Evolutionary conservation across 2,113 vertebrate genomes (phyloP).

Genomic region (Ceratotherium simum): DNA sequence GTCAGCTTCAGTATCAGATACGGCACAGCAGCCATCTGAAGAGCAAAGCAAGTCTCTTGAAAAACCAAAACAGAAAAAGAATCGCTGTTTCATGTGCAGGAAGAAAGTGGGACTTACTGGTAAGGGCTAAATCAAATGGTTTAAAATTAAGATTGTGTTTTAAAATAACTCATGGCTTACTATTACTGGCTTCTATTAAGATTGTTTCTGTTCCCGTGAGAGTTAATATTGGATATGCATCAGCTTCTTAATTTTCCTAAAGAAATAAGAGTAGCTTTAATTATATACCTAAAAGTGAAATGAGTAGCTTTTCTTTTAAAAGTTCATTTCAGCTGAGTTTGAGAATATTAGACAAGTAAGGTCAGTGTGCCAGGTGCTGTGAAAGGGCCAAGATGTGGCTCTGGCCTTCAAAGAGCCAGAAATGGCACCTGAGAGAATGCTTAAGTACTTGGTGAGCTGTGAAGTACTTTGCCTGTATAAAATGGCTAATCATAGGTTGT

Average conservation of each 20-base stretch:
- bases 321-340: neutral
- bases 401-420: neutral
- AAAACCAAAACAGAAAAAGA: constrained; percentile 93
- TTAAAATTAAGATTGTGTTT: neutral
- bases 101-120: constrained; percentile 96
- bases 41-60: constrained; percentile 89
- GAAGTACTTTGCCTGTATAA: neutral
- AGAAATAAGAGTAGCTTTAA: constrained; percentile 29
- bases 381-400: neutral
- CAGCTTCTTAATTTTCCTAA: neutral
- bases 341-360: neutral
- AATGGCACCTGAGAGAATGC: neutral
- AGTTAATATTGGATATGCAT: neutral
- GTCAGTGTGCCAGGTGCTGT: neutral
- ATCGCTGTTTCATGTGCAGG: constrained; percentile 94
- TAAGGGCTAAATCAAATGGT: constrained; percentile 78
- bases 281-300: neutral
- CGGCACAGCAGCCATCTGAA: constrained; percentile 87
- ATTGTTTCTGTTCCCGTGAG: neutral
- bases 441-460: neutral
- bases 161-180: neutral
- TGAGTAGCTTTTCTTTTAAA: neutral
- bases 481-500: neutral
- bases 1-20: constrained; percentile 87
- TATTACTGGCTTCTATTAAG: neutral